Evolutionary conservation across 2,888 invertebrate genomes (phyloP), one percentile per base, ranked within the genome.

Genomic region (Nudaria mundana): DNA sequence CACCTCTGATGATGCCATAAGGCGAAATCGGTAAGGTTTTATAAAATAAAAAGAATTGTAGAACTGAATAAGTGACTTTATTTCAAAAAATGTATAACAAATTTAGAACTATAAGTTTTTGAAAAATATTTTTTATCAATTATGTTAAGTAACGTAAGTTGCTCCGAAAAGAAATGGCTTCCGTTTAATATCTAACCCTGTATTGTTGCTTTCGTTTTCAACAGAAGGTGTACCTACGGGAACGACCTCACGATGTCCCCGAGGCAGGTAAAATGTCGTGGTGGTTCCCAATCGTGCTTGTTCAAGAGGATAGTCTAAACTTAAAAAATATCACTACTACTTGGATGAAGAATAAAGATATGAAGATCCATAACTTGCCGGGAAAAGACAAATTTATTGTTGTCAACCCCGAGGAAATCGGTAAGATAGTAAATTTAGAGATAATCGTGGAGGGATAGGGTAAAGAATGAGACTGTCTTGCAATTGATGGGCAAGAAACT

Each of bases 371-470:
- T 0, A 79, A 91, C 39, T 76, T 93, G 59, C 92, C 93, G 0
- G 72, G 65, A 0, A 78, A 86, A 14, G 84, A 93, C 32, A 75
- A 91, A 34, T 95, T 95, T 63, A 90, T 96, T 32, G 93, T 96
- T 38, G 90, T 95, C 0, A 96, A 96, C 77, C 94, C 95, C 3
- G 95, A 95, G 65, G 95, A 96, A 84, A 95, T 95, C 48, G 95
- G 94, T 93, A 66, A 70, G 78, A n/a, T n/a, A n/a, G n/a, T n/a
- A n/a, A n/a, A n/a, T n/a, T 59, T n/a, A 7, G 23, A 10, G 13
- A 6, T 2, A 28, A 14, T 3, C 10, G 4, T n/a, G 4, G 1
- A 3, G 11, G 10, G 2, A 11, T n/a, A 24, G 2, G 2, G 8
- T 3, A 10, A 24, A 3, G n/a, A n/a, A n/a, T n/a, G n/a, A n/a